A percentile compares a stretch with the other conserved stretches of the same genome.
These are phyloP conservation scores for Stichodactyla helianthus DNA, from an alignment of 64 coral and sea anemone species.

Conservation along the genomic window DNA sequence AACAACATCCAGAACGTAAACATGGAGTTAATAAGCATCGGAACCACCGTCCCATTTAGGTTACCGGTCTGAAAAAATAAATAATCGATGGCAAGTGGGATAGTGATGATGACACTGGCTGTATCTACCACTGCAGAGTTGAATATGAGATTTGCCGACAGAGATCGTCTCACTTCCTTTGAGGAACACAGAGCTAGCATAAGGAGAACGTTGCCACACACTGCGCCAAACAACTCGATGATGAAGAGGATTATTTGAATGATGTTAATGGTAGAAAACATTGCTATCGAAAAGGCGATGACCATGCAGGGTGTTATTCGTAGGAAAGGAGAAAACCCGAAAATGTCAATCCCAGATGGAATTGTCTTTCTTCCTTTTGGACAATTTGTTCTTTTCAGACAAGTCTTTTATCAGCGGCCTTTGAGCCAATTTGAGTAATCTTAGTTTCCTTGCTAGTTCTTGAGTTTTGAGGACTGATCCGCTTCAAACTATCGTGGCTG, in stretches of 20 bases:
- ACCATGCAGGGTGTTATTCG: too few relatives aligned
- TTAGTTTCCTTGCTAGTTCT: too few relatives aligned
- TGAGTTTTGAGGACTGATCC: too few relatives aligned
- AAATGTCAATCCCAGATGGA: too few relatives aligned
- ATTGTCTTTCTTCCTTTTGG: too few relatives aligned
- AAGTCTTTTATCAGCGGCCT: too few relatives aligned
- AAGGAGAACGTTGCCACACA: not conserved
- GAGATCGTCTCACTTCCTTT: not conserved
- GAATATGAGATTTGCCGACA: not conserved
- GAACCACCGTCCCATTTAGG: not conserved
- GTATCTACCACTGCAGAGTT: not conserved
- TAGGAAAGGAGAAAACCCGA: too few relatives aligned
- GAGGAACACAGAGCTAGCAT: not conserved
- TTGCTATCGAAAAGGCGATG: not conserved
- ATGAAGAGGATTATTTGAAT: not conserved
- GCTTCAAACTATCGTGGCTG: too few relatives aligned
- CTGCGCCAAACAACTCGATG: not conserved
- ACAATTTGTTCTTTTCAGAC: too few relatives aligned
- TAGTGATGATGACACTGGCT: not conserved
- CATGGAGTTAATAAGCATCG: not conserved
- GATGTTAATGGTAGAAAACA: not conserved
- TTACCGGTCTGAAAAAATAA: not conserved
- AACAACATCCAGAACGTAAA: not conserved
- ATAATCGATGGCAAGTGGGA: not conserved
- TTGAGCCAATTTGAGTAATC: too few relatives aligned